phyloP scores from a whole-genome alignment of 2,797 vertebrate species.

The Gobionotothen gibberifrons region DNA sequence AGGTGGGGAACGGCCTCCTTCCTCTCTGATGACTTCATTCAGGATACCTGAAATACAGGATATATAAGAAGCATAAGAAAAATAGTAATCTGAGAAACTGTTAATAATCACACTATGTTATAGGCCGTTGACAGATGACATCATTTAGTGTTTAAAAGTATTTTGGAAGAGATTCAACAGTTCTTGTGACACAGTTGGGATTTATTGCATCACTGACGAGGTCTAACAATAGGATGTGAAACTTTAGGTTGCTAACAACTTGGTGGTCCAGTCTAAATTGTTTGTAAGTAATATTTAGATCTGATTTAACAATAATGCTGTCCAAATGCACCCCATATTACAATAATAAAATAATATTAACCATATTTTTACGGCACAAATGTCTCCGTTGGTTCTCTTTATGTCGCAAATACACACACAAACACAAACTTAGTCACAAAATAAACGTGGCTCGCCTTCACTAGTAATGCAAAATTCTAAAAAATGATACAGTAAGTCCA shows the following conservation, averaged over 20 bases:
- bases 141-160: neutral
- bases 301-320: neutral
- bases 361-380: neutral
- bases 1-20: conserved; percentile 5
- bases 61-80: neutral
- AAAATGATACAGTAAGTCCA: neutral
- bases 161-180: neutral
- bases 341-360: neutral
- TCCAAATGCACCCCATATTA: neutral
- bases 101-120: neutral
- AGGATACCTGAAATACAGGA: conserved; percentile 21
- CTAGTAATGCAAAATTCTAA: neutral
- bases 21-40: conserved; percentile 15
- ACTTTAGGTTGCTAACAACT: neutral
- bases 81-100: neutral
- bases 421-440: neutral
- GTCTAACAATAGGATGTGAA: neutral
- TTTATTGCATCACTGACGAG: neutral
- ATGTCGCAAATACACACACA: neutral
- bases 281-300: neutral
- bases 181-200: neutral
- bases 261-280: neutral
- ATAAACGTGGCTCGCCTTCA: neutral
- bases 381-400: neutral
- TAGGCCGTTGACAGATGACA: neutral